These are phyloP conservation scores for Noctua fimbriata DNA, from an alignment of 2,888 invertebrate species.

Conservation along the genomic window DNA sequence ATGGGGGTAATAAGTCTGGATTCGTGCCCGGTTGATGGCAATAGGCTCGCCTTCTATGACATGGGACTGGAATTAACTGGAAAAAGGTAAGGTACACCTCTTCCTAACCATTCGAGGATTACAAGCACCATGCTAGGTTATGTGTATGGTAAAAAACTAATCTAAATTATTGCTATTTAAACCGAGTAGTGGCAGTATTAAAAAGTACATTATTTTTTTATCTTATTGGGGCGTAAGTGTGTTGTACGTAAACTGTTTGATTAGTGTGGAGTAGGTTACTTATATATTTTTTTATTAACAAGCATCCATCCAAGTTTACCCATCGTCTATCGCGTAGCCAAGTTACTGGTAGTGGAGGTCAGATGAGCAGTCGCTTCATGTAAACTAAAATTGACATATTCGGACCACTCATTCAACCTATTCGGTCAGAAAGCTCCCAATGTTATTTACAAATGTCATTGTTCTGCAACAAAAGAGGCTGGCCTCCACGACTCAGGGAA, in stretches of 20 bases:
- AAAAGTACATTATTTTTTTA: conserved; percentile 29
- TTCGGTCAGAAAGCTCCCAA: too few species aligned
- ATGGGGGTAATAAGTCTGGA: too few species aligned
- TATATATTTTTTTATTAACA: not conserved
- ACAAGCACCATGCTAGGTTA: not conserved
- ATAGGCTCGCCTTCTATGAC: too few species aligned
- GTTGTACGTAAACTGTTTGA: conserved; percentile 3
- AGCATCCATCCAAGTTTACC: too few species aligned
- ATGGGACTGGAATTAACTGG: not conserved
- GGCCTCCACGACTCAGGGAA: too few species aligned
- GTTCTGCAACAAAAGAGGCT: too few species aligned
- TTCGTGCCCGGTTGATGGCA: too few species aligned
- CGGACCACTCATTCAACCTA: too few species aligned
- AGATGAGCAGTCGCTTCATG: not conserved
- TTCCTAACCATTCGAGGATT: not conserved
- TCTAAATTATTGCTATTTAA: conserved; percentile 1
- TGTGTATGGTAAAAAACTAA: not conserved
- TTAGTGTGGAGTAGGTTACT: conserved; percentile 33
- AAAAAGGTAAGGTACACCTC: not conserved
- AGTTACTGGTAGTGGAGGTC: not conserved
- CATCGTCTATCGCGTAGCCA: not conserved
- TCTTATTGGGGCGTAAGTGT: conserved; percentile 45
- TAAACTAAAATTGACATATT: not conserved
- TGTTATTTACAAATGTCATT: too few species aligned
- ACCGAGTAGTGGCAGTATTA: conserved; percentile 13